Evolutionary conservation across 2,888 invertebrate genomes (phyloP), one percentile per base, ranked within the genome.

Genomic region (Panorpa germanica): DNA sequence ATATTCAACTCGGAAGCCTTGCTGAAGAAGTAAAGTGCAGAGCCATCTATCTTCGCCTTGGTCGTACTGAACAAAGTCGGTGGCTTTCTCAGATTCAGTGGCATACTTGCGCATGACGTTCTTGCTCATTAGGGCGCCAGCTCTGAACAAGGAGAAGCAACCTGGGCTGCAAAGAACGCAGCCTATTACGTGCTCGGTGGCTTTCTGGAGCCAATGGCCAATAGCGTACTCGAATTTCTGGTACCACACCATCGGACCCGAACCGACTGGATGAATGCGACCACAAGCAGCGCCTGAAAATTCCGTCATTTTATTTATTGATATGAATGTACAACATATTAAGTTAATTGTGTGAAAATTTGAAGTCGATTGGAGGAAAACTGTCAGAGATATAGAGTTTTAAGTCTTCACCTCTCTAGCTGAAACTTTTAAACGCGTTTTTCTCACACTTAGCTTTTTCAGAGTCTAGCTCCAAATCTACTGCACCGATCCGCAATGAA

Each of bases 11-110:
- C 85, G 66, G 46, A 85, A 88, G 1, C 91, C 91, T 40, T 85
- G 68, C 50, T 93, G 93, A 2, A 93, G 61, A 1, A 95, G 59
- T 29, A 93, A 55, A 0, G 93, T 93, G 49, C 93, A 93, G 5
- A 93, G 57, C 93, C 93, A 93, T 38, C 93, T 70, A 55, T 95
- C 93, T 52, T 95, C 93, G n/a, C 90, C 86, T 59, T 88, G 86
- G 66, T 88, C 88, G 46, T 83, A 88, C 48, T 90, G 88, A 11
- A 88, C 83, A 44, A 72, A 85, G 54, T 88, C 85, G 37, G 72
- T 60, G 0, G 88, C 80, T 45, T 82, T 76, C 34, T 63, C 61
- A 1, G 78, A 67, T 37, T 69, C 68, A 1, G 76, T 71, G 0
- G 90, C 86, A 47, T 91, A 90, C 45, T 73, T 81, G 43, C 68